phyloP scores from a whole-genome alignment of 2,113 vertebrate genomes.

The Chionodraco myersi region DNA sequence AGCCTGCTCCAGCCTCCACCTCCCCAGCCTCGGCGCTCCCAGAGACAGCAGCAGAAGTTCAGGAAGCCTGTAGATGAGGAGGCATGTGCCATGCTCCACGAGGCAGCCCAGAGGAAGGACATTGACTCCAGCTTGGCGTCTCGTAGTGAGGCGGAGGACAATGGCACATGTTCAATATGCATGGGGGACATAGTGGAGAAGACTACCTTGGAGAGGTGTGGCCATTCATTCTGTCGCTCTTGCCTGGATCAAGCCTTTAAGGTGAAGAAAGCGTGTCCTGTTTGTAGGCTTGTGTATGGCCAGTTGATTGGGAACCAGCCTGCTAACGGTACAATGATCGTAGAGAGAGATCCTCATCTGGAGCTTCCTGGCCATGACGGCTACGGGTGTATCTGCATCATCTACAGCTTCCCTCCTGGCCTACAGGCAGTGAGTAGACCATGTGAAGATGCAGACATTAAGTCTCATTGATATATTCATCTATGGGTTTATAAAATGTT shows the following conservation, averaged over 20 bases:
- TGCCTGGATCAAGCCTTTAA: slow-evolving; percentile 94
- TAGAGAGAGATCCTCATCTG: slow-evolving; percentile 89
- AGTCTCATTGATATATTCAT: not conserved
- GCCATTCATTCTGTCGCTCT: slow-evolving; percentile 91
- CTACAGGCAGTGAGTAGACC: slow-evolving; percentile 89
- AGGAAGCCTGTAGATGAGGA: slow-evolving; percentile 83
- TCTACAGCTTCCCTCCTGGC: slow-evolving; percentile 95
- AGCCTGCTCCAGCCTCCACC: slow-evolving; percentile 81
- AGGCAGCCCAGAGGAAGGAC: slow-evolving; percentile 73
- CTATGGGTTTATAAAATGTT: too few relatives aligned
- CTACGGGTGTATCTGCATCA: slow-evolving; percentile 94
- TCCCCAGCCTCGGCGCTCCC: slow-evolving; percentile 81
- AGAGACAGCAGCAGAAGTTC: slow-evolving; percentile 85
- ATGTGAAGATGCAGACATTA: not conserved
- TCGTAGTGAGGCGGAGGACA: slow-evolving; percentile 81
- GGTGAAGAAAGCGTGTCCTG: slow-evolving; percentile 93
- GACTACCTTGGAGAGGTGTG: slow-evolving; percentile 92
- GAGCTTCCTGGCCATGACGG: slow-evolving; percentile 93
- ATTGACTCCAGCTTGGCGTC: slow-evolving; percentile 60
- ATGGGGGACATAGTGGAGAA: slow-evolving; percentile 93
- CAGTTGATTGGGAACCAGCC: slow-evolving; percentile 95
- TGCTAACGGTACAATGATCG: slow-evolving; percentile 93
- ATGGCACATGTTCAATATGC: slow-evolving; percentile 92
- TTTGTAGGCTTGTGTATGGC: slow-evolving; percentile 94
- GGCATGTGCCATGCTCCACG: slow-evolving; percentile 73